A percentile compares a stretch with the other conserved stretches of the same genome.
phyloP scores from a whole-genome alignment of 2,888 invertebrate species.

The Andrena bicolor region DNA sequence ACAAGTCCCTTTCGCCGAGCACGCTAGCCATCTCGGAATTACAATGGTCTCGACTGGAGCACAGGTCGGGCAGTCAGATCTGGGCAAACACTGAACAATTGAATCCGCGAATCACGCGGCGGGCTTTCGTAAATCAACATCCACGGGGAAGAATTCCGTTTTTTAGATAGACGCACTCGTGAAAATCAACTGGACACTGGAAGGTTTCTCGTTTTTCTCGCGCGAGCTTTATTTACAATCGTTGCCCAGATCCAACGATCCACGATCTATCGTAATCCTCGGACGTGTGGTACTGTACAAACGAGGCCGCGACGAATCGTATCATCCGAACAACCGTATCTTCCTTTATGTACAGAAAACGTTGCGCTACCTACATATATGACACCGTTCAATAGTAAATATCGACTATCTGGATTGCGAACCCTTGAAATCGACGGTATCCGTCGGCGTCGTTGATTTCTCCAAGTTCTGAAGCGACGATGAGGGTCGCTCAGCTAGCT shows the following conservation, averaged over 20 bases:
- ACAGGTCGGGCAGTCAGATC: constrained; percentile 22
- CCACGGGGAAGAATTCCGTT: background rate
- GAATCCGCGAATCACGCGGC: background rate
- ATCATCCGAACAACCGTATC: constrained; percentile 15
- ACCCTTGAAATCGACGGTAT: constrained; percentile 3
- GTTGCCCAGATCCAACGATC: constrained; percentile 41
- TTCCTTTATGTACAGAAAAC: constrained; percentile 49
- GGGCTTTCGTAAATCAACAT: background rate
- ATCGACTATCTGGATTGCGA: constrained; percentile 15
- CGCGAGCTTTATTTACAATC: constrained; percentile 48
- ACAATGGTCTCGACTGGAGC: background rate
- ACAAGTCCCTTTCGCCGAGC: background rate
- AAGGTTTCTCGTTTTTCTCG: background rate
- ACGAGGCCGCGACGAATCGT: constrained; percentile 46
- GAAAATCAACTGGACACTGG: constrained; percentile 8
- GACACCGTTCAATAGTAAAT: constrained; percentile 37
- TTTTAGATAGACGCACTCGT: background rate
- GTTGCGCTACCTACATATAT: constrained; percentile 34
- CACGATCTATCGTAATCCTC: constrained; percentile 29
- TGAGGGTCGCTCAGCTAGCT: background rate
- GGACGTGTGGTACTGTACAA: constrained; percentile 61
- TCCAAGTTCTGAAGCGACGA: background rate
- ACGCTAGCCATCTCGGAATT: background rate
- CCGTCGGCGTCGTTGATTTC: background rate
- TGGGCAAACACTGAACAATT: constrained; percentile 26